These are phyloP conservation scores for Phasia obesa DNA, from an alignment of 2,888 invertebrate species.

Conservation along the genomic window DNA sequence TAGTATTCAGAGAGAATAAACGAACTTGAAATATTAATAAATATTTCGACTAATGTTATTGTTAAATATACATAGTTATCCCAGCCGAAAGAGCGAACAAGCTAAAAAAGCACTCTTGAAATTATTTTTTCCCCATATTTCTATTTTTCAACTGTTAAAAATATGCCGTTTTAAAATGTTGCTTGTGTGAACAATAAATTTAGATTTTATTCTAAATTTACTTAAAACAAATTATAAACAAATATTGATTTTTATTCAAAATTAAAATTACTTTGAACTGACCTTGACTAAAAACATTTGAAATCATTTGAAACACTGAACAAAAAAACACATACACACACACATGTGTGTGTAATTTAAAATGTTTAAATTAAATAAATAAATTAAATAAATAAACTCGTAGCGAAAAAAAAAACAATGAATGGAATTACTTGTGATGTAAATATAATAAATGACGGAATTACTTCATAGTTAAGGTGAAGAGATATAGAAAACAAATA, in stretches of 20 bases:
- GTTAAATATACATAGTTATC: too few relatives aligned
- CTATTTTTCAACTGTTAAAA: too few relatives aligned
- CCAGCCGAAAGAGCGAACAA: too few relatives aligned
- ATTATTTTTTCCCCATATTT: too few relatives aligned
- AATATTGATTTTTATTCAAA: background rate
- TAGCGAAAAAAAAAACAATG: background rate
- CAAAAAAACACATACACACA: constrained; percentile 20
- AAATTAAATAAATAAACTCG: constrained; percentile 26
- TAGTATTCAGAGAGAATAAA: too few relatives aligned
- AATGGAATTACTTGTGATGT: background rate
- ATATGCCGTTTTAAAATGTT: background rate
- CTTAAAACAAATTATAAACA: background rate
- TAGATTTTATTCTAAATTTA: background rate
- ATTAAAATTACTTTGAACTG: constrained; percentile 7
- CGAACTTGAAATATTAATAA: too few relatives aligned
- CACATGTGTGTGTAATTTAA: constrained; percentile 43
- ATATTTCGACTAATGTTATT: too few relatives aligned
- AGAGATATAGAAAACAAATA: constrained; percentile 26
- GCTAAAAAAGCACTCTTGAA: too few relatives aligned
- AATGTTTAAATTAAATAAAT: constrained; percentile 23
- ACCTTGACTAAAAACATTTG: constrained; percentile 47
- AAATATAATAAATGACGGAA: constrained; percentile 37
- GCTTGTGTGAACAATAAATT: background rate
- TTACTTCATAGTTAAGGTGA: constrained; percentile 57
- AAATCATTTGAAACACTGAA: constrained; percentile 15